phyloP scores from a whole-genome alignment of 2,888 invertebrate species.

The Rotaria sp. region DNA sequence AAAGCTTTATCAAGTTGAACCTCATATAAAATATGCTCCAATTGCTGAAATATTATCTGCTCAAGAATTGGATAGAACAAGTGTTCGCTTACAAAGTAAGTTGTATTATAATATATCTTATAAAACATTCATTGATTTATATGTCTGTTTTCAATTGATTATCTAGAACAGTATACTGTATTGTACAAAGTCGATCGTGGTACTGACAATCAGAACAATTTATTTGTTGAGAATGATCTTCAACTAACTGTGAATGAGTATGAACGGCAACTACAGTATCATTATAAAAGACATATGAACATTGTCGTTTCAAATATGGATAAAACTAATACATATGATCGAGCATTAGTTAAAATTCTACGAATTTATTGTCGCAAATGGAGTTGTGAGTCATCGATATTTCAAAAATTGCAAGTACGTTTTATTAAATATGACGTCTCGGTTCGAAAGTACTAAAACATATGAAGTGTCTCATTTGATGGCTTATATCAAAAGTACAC shows the following conservation, averaged over 20 bases:
- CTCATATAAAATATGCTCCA: background rate
- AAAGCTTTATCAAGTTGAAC: background rate
- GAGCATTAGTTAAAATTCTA: background rate
- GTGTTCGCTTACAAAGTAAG: background rate
- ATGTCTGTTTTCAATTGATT: too few species aligned
- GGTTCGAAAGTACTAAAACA: background rate
- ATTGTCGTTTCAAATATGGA: background rate
- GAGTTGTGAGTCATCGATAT: background rate
- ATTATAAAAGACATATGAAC: background rate
- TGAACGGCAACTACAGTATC: too few species aligned
- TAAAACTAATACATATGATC: background rate
- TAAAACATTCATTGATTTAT: background rate
- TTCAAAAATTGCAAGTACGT: conserved; percentile 33
- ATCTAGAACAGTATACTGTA: too few species aligned
- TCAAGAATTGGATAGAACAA: background rate
- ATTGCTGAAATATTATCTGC: background rate
- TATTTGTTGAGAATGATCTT: too few species aligned
- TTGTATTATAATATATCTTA: background rate
- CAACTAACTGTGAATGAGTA: too few species aligned
- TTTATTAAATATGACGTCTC: background rate
- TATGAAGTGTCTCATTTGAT: too few species aligned
- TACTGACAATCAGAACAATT: too few species aligned
- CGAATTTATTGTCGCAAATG: conserved; percentile 6
- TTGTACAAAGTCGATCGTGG: too few species aligned
- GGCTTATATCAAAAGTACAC: too few species aligned